Conservation (phyloP, 2,797 vertebrate genomes). For the Carcharodon carcharias region DNA sequence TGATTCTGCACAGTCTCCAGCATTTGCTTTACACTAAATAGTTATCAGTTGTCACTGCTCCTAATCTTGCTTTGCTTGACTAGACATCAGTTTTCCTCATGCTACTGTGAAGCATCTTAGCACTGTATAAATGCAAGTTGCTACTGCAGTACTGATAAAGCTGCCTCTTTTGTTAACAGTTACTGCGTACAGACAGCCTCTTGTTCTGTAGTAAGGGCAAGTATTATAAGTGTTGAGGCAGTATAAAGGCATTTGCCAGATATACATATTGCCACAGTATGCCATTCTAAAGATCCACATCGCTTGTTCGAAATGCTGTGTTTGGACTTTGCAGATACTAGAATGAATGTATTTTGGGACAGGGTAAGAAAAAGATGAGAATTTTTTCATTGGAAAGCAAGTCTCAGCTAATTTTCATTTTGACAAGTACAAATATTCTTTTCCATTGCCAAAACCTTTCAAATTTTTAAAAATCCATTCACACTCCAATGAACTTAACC, state of each 20-base stretch:
- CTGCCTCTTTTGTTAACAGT: neutral
- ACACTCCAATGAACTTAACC: neutral
- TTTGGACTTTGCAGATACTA: neutral
- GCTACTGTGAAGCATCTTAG: neutral
- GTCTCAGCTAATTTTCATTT: neutral
- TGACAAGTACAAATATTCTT: neutral
- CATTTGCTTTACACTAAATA: neutral
- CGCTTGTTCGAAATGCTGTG: neutral
- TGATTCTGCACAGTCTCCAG: constrained; percentile 17
- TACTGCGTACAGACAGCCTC: neutral
- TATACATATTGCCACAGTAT: neutral
- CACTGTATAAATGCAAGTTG: constrained; percentile 18
- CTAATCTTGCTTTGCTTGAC: neutral
- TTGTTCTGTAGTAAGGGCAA: neutral
- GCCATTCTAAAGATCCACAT: neutral
- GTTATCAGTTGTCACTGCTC: neutral
- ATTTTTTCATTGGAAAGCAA: neutral
- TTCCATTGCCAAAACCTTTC: neutral
- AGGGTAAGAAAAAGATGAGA: neutral
- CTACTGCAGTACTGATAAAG: neutral
- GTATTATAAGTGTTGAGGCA: neutral
- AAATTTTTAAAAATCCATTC: neutral
- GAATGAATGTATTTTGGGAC: neutral
- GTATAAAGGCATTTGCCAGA: neutral
- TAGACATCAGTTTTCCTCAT: neutral